Base-by-base conservation (phyloP, 1,140 invertebrate species). In the Lucilia cuprina region DNA sequence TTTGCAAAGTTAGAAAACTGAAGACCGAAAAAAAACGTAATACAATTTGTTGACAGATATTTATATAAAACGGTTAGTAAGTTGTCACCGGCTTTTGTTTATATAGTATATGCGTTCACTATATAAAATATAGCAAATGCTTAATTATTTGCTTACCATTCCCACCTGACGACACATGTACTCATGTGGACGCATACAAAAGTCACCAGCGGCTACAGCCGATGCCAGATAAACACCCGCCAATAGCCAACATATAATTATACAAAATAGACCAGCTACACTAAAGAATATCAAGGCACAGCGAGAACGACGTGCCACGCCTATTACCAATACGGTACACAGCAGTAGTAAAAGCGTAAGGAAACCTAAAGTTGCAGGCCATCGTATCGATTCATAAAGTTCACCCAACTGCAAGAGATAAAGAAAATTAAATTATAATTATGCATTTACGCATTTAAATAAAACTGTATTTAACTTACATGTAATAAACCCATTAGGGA, bases 271-370 rank as follows among this genome's bases (percentile, higher is more conserved):
- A 50, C 96, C 96, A 87, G 96, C 95, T 55, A 96, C 96, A 70
- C 91, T 91, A 85, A 93, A 96, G 93, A 96, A 95, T 87, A 97
- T 97, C 77, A 97, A 93, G 25, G 95, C 94, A 91, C 96, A 96
- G 87, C 96, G 93, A 10, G 96, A 97, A 89, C 96, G 95, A 85
- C 95, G 92, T 82, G 95, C 95, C 80, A 97, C 95, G 80, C 96
- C 96, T 88, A 96, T 95, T 84, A 97, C 93, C 85, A 97, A 93
- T 78, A 97, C 93, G 49, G 96, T 94, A 91, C 96, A 96, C 50
- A 97, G 93, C 77, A 96, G 93, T 85, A 97, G 93, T 74, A 97
- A 93, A 60, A 95, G 92, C 85, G 95, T 95, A 83, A 96, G 93
- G 47, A 96, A 92, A 74, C 94, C 94, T 93, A 97, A 94, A 2